Conservation (phyloP, 2,797 vertebrate genomes). For the Pantherophis vulpinus region DNA sequence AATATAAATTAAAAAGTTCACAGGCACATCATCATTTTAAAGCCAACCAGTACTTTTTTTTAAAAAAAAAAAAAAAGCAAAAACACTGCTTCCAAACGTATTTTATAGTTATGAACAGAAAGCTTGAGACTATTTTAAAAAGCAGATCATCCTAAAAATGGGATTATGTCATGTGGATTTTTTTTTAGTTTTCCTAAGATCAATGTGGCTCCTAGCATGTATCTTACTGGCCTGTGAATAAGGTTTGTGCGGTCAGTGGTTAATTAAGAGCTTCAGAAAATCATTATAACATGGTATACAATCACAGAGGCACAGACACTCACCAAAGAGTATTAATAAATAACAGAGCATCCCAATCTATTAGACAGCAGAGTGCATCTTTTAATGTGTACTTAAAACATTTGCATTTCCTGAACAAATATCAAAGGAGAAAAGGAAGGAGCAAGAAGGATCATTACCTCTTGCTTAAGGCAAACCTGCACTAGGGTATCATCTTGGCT, state of each 20-base stretch:
- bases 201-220: not conserved
- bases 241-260: not conserved
- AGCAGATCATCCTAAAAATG: not conserved
- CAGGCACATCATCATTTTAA: not conserved
- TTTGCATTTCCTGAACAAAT: not conserved
- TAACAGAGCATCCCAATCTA: not conserved
- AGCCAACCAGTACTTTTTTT: not conserved
- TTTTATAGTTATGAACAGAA: not conserved
- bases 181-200: not conserved
- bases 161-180: not conserved
- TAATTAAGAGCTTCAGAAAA: not conserved
- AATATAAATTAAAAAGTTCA: not conserved
- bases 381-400: not conserved
- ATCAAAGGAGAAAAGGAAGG: not conserved
- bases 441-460: not conserved
- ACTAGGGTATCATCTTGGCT: not conserved
- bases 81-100: not conserved
- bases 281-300: not conserved
- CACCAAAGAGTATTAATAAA: not conserved
- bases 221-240: not conserved
- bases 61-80: not conserved
- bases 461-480: not conserved
- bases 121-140: not conserved
- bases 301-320: not conserved
- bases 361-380: not conserved